Conservation (phyloP, 64 coral and sea anemone genomes). For the Trachythela sp. region DNA sequence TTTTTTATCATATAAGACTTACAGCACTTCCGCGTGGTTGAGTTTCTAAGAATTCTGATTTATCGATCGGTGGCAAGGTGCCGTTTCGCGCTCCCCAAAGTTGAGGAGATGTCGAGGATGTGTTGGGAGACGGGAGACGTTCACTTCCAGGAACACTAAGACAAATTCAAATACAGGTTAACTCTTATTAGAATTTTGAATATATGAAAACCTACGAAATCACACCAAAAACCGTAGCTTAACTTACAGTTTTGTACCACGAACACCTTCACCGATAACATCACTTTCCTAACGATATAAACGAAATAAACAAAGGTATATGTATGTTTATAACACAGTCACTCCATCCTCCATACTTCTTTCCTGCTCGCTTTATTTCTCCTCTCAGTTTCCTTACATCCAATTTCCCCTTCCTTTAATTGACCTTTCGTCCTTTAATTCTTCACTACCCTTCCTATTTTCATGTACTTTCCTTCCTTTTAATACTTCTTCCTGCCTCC, state of each 20-base stretch:
- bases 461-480: too few relatives aligned
- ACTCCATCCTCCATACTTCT: too few relatives aligned
- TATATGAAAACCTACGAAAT: not conserved
- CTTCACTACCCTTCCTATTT: too few relatives aligned
- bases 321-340: too few relatives aligned
- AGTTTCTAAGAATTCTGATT: not conserved
- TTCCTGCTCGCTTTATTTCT: too few relatives aligned
- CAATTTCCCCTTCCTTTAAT: too few relatives aligned
- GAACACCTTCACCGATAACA: slow-evolving; percentile 7
- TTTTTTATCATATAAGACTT: too few relatives aligned
- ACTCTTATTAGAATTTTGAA: not conserved
- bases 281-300: not conserved
- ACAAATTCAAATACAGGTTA: not conserved
- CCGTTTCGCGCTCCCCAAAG: slow-evolving; percentile 5
- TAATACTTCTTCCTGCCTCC: too few relatives aligned
- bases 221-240: not conserved
- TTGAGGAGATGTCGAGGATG: not conserved
- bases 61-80: not conserved
- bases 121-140: not conserved
- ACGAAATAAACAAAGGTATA: not conserved
- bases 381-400: not conserved
- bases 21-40: not conserved
- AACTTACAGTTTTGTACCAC: slow-evolving; percentile 20
- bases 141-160: not conserved
- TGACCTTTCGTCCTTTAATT: too few relatives aligned